Percentiles rank a stretch among this genome's conserved stretches.
Evolutionary conservation across 2,888 invertebrate species (phyloP).

Genomic region (Hypolimnas misippus): DNA sequence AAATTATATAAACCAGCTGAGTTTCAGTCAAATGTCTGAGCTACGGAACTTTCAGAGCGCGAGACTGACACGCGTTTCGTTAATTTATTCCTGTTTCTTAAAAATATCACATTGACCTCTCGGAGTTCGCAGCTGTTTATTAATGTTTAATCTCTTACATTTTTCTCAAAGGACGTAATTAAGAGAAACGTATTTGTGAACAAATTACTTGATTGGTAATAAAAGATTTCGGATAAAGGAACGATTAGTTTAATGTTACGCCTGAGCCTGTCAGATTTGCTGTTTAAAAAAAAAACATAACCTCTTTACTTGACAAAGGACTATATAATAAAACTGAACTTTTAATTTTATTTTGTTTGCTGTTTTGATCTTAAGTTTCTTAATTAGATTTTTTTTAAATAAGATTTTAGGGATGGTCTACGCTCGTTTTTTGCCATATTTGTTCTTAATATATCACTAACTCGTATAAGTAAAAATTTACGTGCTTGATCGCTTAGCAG

Average conservation of each 20-base stretch:
- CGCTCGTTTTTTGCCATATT: no score
- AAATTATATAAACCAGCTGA: no score
- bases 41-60: no score
- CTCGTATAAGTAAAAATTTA: no score
- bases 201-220: not conserved
- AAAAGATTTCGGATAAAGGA: not conserved
- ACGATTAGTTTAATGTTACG: not conserved
- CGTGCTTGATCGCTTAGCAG: no score
- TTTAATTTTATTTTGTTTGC: no score
- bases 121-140: constrained; percentile 19
- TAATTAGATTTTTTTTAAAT: no score
- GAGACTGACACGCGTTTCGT: not conserved
- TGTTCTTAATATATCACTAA: no score
- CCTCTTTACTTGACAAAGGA: no score
- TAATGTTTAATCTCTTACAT: constrained; percentile 8
- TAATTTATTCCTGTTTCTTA: constrained; percentile 8
- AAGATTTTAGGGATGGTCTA: no score
- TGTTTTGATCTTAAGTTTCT: no score
- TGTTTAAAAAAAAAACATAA: not conserved
- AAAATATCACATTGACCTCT: constrained; percentile 27
- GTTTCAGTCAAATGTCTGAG: no score
- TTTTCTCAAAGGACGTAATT: not conserved
- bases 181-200: not conserved
- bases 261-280: not conserved
- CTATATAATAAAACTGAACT: not conserved